Conservation (phyloP, 2,113 vertebrate genomes). For the Bostrychus sinensis region DNA sequence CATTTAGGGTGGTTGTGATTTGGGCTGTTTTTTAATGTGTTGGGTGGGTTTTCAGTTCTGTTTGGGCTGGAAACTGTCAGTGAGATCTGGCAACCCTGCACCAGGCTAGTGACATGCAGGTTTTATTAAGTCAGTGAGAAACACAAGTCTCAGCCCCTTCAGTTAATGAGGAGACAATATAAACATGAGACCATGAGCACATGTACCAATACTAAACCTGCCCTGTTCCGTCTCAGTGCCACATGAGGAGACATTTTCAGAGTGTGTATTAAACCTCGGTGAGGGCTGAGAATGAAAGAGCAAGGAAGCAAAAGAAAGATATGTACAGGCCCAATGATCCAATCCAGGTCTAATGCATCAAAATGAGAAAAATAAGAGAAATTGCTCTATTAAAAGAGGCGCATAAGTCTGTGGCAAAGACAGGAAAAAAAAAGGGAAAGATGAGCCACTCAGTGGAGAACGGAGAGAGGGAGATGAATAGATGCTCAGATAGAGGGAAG, state of each 20-base stretch:
- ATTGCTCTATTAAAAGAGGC: slow-evolving; percentile 66
- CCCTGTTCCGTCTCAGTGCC: background rate
- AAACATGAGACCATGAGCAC: no score
- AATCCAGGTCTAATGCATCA: slow-evolving; percentile 67
- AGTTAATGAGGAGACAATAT: no score
- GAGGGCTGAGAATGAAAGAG: slow-evolving; percentile 25
- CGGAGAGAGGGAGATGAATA: slow-evolving; percentile 58
- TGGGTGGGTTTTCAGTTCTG: no score
- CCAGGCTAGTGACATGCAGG: no score
- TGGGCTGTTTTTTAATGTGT: no score
- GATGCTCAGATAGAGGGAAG: slow-evolving; percentile 44
- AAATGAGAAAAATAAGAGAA: slow-evolving; percentile 68
- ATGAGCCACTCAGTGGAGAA: slow-evolving; percentile 31
- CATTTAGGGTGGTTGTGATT: no score
- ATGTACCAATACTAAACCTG: no score
- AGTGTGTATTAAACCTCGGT: slow-evolving; percentile 16
- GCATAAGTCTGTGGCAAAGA: slow-evolving; percentile 33
- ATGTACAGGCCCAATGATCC: slow-evolving; percentile 50
- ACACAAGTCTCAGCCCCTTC: no score
- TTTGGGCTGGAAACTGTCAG: no score
- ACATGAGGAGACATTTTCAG: background rate
- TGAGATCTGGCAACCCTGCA: no score
- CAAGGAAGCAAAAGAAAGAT: slow-evolving; percentile 41
- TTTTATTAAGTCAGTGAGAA: no score
- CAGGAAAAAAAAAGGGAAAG: slow-evolving; percentile 18